Base-by-base conservation (phyloP, 2,797 vertebrate species). In the Aselliscus stoliczkanus region DNA sequence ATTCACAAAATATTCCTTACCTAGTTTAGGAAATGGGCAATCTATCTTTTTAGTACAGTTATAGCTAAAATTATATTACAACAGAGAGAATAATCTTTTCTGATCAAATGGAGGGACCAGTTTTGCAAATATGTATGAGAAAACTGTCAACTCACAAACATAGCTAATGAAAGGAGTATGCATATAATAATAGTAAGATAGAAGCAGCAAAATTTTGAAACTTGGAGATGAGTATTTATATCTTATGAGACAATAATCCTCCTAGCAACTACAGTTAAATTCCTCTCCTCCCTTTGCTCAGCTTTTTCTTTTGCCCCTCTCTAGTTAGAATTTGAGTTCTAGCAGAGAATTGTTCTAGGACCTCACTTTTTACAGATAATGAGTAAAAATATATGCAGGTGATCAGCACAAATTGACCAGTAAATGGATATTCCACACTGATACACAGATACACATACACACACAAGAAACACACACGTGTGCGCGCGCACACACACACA, bases 141-240 rank as follows among this genome's bases (percentile, higher is more conserved):
- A 93, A 90, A 69, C n/a, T 90, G 34, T 88, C 85, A 94, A 18
- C 20, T 90, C 73, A 58, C 75, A 83, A 81, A n/a, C 15, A 39
- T 42, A 75, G 44, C 13, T 80, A 56, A 91, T 70, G 67, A 94
- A 89, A 73, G 70, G 7, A 89, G 23, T 29, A 62, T 50, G 21
- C 37, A 72, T 75, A 93, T 94, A 60, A 23, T 90, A 77, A 76
- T 14, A 95, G n/a, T 76, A 75, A 87, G 42, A 88, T 79, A 44
- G 82, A 96, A 96, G 92, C 47, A 87, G 91, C 50, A 80, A 15
- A 67, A 29, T 56, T 94, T 96, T 92, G 7, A 92, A 93, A 83
- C 13, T 56, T 84, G 86, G 75, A 84, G 29, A 20, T 94, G 87
- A 92, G 2, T 62, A 52, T 85, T 96, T 72, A 42, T 64, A 47